These are phyloP conservation scores for Apocheima hispidaria DNA, from an alignment of 2,888 invertebrate genomes.

Conservation along the genomic window DNA sequence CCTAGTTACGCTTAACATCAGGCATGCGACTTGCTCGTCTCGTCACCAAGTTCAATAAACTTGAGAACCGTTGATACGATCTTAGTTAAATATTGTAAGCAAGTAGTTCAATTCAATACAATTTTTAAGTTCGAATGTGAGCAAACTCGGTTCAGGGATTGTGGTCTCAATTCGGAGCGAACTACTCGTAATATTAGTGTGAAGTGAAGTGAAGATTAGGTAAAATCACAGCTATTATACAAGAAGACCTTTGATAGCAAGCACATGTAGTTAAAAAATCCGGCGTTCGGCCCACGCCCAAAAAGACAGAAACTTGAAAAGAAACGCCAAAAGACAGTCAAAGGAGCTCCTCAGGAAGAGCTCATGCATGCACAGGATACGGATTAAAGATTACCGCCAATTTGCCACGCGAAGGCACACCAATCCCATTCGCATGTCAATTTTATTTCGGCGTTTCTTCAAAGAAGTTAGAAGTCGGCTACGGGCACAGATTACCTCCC, in stretches of 20 bases:
- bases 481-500: not conserved
- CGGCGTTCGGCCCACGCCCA: not conserved
- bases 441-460: constrained; percentile 15
- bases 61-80: too few species aligned
- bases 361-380: constrained; percentile 35
- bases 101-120: too few species aligned
- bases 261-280: not conserved
- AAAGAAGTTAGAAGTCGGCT: constrained; percentile 5
- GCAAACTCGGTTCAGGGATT: too few species aligned
- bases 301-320: constrained; percentile 15
- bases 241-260: not conserved
- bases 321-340: constrained; percentile 19
- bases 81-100: too few species aligned
- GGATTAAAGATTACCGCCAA: constrained; percentile 37
- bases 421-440: constrained; percentile 19
- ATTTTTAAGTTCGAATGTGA: too few species aligned
- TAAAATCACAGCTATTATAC: not conserved
- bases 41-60: too few species aligned
- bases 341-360: constrained; percentile 16
- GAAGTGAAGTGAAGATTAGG: too few species aligned
- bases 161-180: too few species aligned
- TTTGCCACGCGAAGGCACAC: constrained; percentile 34
- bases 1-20: too few species aligned
- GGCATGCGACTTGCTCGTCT: too few species aligned
- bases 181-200: too few species aligned